Percentiles rank a stretch among this genome's conserved stretches.
phyloP scores from a whole-genome alignment of 2,888 invertebrate species.

The Plagodis pulveraria region DNA sequence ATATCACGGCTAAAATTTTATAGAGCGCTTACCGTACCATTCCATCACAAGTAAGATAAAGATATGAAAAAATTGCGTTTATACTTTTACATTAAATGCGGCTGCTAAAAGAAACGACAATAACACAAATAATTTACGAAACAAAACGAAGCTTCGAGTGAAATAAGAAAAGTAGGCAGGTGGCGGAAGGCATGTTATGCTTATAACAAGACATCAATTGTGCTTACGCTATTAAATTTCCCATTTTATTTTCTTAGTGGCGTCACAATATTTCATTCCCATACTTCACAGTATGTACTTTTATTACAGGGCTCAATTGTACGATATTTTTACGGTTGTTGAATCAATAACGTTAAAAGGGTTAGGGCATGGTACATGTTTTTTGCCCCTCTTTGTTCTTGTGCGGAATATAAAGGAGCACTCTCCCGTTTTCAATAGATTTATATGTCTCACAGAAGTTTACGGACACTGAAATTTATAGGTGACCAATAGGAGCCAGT shows the following conservation, averaged over 20 bases:
- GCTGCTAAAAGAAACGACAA: slow-evolving; percentile 31
- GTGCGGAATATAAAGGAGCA: slow-evolving; percentile 53
- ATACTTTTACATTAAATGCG: no score
- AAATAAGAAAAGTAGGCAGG: slow-evolving; percentile 17
- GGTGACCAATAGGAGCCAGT: slow-evolving; percentile 20
- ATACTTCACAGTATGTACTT: slow-evolving; percentile 69
- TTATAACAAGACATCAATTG: slow-evolving; percentile 40
- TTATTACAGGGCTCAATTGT: slow-evolving; percentile 76
- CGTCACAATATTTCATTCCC: slow-evolving; percentile 69
- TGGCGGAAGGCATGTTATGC: slow-evolving; percentile 18
- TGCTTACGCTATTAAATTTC: slow-evolving; percentile 49
- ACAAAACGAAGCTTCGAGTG: slow-evolving; percentile 39
- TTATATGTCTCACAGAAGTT: slow-evolving; percentile 39
- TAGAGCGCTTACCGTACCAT: no score
- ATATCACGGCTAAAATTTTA: no score
- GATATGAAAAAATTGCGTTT: no score
- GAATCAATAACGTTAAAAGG: slow-evolving; percentile 72
- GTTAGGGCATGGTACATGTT: slow-evolving; percentile 60
- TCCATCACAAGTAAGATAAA: no score
- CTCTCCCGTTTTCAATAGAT: slow-evolving; percentile 48
- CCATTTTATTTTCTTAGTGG: slow-evolving; percentile 54
- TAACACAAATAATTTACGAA: slow-evolving; percentile 38
- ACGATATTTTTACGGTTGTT: slow-evolving; percentile 77
- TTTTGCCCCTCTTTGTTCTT: slow-evolving; percentile 57
- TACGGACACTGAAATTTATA: slow-evolving; percentile 31